Conservation (phyloP, 2,797 vertebrate genomes). For the Platalea minor region DNA sequence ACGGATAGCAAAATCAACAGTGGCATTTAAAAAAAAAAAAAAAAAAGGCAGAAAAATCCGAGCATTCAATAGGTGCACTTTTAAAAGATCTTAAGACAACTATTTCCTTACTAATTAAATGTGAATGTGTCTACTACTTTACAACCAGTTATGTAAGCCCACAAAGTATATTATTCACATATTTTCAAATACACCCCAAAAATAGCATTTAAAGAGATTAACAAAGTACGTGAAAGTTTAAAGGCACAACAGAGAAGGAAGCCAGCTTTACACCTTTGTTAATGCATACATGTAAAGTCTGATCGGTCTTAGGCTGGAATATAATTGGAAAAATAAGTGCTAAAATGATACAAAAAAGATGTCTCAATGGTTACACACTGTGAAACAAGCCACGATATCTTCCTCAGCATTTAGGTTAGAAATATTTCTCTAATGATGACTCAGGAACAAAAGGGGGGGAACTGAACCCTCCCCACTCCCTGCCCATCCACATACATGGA, state of each 20-base stretch:
- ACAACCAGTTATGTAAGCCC: not conserved
- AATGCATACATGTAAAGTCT: not conserved
- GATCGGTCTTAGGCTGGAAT: not conserved
- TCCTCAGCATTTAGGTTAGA: not conserved
- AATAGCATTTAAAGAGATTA: constrained; percentile 1
- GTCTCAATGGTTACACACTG: not conserved
- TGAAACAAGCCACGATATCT: not conserved
- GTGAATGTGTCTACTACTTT: constrained; percentile 24
- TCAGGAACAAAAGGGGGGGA: not conserved
- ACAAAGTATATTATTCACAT: not conserved
- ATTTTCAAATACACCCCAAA: constrained; percentile 33
- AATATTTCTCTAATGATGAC: not conserved
- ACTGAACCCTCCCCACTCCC: not conserved
- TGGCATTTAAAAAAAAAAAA: not conserved
- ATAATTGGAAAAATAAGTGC: not conserved
- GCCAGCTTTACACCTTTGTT: not conserved
- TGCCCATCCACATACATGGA: not conserved
- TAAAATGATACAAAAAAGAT: not conserved
- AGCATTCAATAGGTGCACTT: not conserved
- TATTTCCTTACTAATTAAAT: constrained; percentile 11
- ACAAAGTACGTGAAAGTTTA: constrained; percentile 5
- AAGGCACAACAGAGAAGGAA: constrained; percentile 14
- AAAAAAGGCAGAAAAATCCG: not conserved
- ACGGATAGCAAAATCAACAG: constrained; percentile 3
- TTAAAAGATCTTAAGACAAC: constrained; percentile 19